phyloP scores from a whole-genome alignment of 2,888 invertebrate species.

The Diplazon laetatorius region DNA sequence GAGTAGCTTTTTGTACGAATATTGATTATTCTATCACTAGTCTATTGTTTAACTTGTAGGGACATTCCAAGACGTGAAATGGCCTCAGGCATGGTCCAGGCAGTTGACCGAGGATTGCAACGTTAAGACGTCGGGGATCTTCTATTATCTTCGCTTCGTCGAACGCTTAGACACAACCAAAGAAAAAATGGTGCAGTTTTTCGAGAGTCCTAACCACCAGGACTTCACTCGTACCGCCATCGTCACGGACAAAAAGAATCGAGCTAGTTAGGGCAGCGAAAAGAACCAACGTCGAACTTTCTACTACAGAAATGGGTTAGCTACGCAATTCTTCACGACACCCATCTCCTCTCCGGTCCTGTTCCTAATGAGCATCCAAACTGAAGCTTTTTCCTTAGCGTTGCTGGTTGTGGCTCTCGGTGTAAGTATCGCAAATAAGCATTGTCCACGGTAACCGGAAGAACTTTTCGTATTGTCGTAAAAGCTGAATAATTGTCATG shows the following conservation, averaged over 20 bases:
- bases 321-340: slow-evolving; percentile 51
- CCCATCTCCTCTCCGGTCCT: neutral
- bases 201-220: slow-evolving; percentile 1
- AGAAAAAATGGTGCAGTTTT: neutral
- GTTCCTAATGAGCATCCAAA: slow-evolving; percentile 40
- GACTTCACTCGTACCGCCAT: neutral
- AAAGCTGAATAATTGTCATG: slow-evolving; percentile 5
- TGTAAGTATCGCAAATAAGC: neutral
- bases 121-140: slow-evolving; percentile 6
- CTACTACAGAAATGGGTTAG: slow-evolving; percentile 68
- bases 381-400: slow-evolving; percentile 21
- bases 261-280: slow-evolving; percentile 61
- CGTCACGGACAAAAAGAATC: slow-evolving; percentile 53
- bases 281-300: slow-evolving; percentile 64
- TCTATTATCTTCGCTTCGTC: slow-evolving; percentile 13
- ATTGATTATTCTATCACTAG: no score
- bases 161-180: slow-evolving; percentile 7
- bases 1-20: no score
- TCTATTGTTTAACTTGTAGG: no score
- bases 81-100: slow-evolving; percentile 16
- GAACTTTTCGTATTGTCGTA: slow-evolving; percentile 32
- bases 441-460: neutral
- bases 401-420: neutral
- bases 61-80: slow-evolving; percentile 29
- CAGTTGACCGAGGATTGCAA: slow-evolving; percentile 21